Evolutionary conservation across 53 echinoderm and acorn worm genomes (phyloP), one percentile per base, ranked within the genome.

Genomic region (Henricia sp.): DNA sequence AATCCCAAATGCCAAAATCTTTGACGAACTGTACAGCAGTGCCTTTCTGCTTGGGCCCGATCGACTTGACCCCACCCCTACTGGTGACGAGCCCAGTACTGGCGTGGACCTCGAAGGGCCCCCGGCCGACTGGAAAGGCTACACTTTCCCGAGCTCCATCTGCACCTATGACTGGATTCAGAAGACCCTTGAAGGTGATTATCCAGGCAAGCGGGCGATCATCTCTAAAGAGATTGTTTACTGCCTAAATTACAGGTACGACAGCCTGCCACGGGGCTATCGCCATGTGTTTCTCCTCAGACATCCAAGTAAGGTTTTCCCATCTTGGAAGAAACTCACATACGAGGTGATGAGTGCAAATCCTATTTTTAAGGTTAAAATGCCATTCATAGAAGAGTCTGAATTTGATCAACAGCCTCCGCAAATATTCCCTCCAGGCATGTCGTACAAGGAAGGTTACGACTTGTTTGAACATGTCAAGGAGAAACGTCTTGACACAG

Each of bases 211-310:
- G 39, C 10, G 33, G 60, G 16, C 46, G 10, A 17, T 77, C 60
- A 59, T 77, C 77, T 60, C 44, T 29, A 77, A 77, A 63, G 77
- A 77, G 77, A 77, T 77, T 42, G n/a, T 44, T 6, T 42, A 21
- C 44, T 77, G 60, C 24, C 46, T 77, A 16, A 43, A 62, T 21
- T 0, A 42, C 23, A 77, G 17, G 46, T 77, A 60, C 12, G 77
- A 64, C 33, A 25, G 42, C 9, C 43, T 77, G 8, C 77, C 77
- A 11, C 43, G 2, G 19, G 63, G 77, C 12, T 77, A 55, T 13
- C 77, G 46, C 44, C 77, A 77, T 19, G 46, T 63, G 60, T 77
- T 77, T 33, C 63, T 77, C 42, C 28, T 77, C 3, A 37, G 77
- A 29, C 60, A 77, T 10, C 77, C 77, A 3, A 59, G 46, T 10